These are phyloP conservation scores for Bactericera cockerelli DNA, from an alignment of 1,140 invertebrate genomes.

Conservation along the genomic window DNA sequence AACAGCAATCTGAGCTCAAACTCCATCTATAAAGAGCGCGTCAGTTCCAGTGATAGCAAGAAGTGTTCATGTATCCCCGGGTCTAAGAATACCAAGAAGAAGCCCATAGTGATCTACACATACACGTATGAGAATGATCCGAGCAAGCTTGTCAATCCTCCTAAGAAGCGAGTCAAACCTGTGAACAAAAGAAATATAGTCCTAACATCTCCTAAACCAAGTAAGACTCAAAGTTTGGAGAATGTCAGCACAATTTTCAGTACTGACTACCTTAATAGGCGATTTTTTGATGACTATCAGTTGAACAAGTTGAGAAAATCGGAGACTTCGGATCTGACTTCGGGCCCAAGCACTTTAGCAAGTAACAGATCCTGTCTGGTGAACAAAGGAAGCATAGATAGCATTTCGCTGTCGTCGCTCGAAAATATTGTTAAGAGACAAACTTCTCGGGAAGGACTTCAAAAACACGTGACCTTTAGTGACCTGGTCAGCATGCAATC, in stretches of 20 bases:
- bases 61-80: neutral
- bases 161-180: neutral
- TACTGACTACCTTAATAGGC: neutral
- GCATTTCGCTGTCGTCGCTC: too few relatives aligned
- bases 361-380: too few relatives aligned
- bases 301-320: neutral
- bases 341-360: too few relatives aligned
- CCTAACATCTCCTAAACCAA: neutral
- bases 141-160: neutral
- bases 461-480: conserved; percentile 6
- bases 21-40: neutral
- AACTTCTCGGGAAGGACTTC: neutral
- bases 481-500: neutral
- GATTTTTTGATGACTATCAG: conserved; percentile 2
- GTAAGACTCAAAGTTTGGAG: conserved; percentile 5
- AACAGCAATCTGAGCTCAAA: neutral
- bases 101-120: neutral
- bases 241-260: neutral
- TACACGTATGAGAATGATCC: neutral
- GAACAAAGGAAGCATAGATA: too few relatives aligned
- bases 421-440: neutral
- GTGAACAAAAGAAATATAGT: conserved; percentile 3
- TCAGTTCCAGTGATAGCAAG: neutral
- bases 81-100: neutral
- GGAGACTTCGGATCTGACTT: too few relatives aligned